Conservation (phyloP, 2,888 invertebrate genomes). For the Rotaria socialis region DNA sequence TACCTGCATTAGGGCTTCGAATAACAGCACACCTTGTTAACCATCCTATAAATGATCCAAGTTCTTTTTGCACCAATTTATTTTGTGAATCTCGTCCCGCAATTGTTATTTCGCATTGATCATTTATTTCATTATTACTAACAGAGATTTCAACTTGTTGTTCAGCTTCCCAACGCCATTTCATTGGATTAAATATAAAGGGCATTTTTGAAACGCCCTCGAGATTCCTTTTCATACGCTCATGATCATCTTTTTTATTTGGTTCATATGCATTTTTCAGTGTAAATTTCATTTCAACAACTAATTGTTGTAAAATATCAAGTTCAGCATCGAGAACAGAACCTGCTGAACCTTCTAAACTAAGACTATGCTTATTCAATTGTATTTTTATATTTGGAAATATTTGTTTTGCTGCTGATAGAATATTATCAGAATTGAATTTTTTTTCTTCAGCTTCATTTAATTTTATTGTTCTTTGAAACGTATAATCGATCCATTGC, state of each 20-base stretch:
- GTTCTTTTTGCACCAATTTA: background rate
- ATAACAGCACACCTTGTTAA: background rate
- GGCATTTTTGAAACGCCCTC: conserved; percentile 21
- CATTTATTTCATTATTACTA: background rate
- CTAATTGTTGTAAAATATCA: background rate
- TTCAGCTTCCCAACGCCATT: conserved; percentile 12
- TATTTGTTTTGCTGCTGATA: background rate
- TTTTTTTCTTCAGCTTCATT: background rate
- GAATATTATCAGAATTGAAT: background rate
- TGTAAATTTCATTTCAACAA: background rate
- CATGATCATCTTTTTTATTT: too few species aligned
- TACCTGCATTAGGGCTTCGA: background rate
- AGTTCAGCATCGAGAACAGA: background rate
- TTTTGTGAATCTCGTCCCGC: background rate
- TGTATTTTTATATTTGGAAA: background rate
- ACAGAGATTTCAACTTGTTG: background rate
- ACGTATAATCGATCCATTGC: background rate
- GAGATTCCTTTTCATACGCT: background rate
- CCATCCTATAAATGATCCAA: background rate
- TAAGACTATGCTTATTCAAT: background rate
- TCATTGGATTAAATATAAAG: conserved; percentile 8
- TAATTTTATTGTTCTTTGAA: background rate
- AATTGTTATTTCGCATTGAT: background rate
- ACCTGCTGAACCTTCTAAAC: background rate
- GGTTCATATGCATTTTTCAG: background rate